These are phyloP conservation scores for Calephelis nemesis DNA, from an alignment of 1,140 invertebrate species.

Conservation along the genomic window DNA sequence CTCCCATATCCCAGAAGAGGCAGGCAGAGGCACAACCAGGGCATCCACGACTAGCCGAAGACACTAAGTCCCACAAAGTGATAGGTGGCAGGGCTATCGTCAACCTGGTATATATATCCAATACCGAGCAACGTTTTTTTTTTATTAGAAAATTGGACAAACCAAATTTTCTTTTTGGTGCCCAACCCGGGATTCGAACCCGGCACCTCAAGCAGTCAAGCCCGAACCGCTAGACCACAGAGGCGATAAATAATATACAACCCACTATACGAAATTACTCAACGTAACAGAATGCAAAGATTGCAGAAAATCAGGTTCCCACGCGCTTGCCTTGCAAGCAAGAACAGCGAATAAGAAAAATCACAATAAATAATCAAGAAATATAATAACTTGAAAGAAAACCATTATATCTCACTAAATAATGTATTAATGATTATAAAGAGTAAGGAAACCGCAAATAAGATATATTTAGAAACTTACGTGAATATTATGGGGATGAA, in stretches of 20 bases:
- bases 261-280: conserved; percentile 42
- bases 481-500: conserved; percentile 68
- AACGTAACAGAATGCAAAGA: conserved; percentile 60
- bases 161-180: too few relatives aligned
- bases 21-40: too few relatives aligned
- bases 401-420: neutral
- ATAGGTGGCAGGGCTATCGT: too few relatives aligned
- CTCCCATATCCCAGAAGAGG: too few relatives aligned
- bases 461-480: conserved; percentile 48
- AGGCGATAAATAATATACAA: neutral
- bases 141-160: too few relatives aligned
- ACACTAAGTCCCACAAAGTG: too few relatives aligned
- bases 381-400: conserved; percentile 22
- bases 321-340: conserved; percentile 38
- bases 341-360: conserved; percentile 25
- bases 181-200: too few relatives aligned
- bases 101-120: too few relatives aligned
- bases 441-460: conserved; percentile 11
- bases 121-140: too few relatives aligned
- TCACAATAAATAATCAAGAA: conserved; percentile 3
- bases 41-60: too few relatives aligned
- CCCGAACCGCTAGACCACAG: too few relatives aligned
- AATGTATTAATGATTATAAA: conserved; percentile 21
- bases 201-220: too few relatives aligned
- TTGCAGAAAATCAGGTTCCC: conserved; percentile 67